Percentiles rank a stretch among this genome's conserved stretches.
Evolutionary conservation across 2,797 vertebrate genomes (phyloP).

Genomic region (Clarias fuscus): DNA sequence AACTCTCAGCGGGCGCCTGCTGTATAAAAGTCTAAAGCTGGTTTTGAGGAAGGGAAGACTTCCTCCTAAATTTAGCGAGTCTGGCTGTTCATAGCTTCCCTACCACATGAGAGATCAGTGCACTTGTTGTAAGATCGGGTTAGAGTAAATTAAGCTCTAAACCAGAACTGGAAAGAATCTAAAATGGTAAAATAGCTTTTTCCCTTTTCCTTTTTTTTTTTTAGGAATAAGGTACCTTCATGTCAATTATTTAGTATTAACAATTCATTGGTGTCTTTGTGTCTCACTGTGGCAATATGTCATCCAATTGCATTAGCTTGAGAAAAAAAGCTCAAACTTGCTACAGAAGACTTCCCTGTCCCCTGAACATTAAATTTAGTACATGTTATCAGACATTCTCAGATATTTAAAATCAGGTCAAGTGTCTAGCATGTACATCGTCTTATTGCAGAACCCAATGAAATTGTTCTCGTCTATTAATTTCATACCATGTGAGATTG

Average conservation of each 20-base stretch:
- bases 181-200: neutral
- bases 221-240: conserved; percentile 15
- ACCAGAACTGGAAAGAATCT: neutral
- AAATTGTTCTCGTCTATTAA: no score
- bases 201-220: neutral
- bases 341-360: neutral
- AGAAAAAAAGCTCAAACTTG: neutral
- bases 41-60: neutral
- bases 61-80: neutral
- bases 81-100: neutral
- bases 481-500: neutral
- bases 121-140: neutral
- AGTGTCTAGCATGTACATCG: neutral
- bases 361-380: neutral
- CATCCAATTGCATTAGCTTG: neutral
- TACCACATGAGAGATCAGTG: neutral
- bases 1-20: neutral
- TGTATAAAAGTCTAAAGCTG: neutral
- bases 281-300: conserved; percentile 8
- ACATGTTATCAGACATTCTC: neutral
- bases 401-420: neutral
- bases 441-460: neutral
- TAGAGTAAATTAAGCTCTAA: neutral
- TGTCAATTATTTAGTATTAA: conserved; percentile 28
- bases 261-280: conserved; percentile 34